Conservation (phyloP, 2,888 invertebrate species). For the Drosophila robusta region DNA sequence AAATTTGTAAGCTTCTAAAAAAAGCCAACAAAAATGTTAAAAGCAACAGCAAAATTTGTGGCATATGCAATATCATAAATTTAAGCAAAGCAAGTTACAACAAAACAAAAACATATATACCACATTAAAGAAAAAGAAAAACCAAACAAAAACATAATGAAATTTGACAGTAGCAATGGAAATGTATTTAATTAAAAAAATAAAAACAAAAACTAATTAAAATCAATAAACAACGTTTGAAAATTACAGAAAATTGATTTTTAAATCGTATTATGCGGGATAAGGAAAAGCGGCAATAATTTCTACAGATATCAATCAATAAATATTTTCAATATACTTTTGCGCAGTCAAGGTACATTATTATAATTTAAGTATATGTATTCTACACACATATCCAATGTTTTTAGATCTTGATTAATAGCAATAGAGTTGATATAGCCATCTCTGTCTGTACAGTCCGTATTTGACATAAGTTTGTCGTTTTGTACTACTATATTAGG, state of each 20-base stretch:
- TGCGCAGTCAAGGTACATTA: no score
- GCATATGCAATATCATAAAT: conserved; percentile 75
- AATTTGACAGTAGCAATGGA: conserved; percentile 55
- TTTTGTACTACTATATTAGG: no score
- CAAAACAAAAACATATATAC: conserved; percentile 24
- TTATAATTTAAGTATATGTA: no score
- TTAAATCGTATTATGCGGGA: background rate
- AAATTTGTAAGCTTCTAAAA: conserved; percentile 39
- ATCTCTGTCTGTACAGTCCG: no score
- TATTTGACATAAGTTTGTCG: no score
- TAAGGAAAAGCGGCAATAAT: background rate
- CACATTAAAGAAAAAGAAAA: conserved; percentile 12
- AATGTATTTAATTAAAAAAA: conserved; percentile 49
- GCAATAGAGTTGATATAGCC: no score
- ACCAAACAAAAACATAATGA: conserved; percentile 28
- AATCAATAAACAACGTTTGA: conserved; percentile 49
- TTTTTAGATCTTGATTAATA: no score
- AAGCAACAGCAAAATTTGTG: conserved; percentile 60
- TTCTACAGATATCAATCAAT: no score
- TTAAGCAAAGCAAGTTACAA: conserved; percentile 53
- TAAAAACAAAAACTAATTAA: conserved; percentile 23
- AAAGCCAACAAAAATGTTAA: conserved; percentile 25
- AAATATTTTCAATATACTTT: no score
- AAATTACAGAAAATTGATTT: conserved; percentile 1
- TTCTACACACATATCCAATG: no score